Evolutionary conservation across 2,113 vertebrate genomes (phyloP).

Genomic region (Alces alces): DNA sequence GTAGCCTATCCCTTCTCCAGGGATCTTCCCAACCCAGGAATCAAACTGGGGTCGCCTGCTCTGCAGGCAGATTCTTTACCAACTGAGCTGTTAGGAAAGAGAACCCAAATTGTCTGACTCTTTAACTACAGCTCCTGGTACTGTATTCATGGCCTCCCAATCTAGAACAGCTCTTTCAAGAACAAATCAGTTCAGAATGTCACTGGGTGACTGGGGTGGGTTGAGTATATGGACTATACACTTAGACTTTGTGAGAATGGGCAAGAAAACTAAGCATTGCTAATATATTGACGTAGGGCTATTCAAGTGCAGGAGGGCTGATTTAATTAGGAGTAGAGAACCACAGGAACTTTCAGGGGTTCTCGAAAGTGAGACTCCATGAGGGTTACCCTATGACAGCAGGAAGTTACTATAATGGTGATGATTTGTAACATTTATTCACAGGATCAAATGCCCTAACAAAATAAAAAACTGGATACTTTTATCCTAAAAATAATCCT

Average conservation of each 20-base stretch:
- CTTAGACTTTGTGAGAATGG: not conserved
- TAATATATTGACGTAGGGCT: too few species aligned
- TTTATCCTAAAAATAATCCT: not conserved
- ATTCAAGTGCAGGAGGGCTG: too few species aligned
- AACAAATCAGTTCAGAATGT: not conserved
- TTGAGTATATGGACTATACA: not conserved
- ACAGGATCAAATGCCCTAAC: not conserved
- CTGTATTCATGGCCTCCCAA: not conserved
- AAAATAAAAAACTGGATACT: not conserved
- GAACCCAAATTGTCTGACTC: not conserved
- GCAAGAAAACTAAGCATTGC: not conserved
- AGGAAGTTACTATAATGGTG: not conserved
- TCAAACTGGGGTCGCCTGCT: not conserved
- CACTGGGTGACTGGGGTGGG: rapidly evolving
- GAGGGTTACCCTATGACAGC: not conserved
- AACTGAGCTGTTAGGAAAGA: not conserved
- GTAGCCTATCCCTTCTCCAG: not conserved
- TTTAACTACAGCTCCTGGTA: not conserved
- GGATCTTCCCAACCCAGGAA: not conserved
- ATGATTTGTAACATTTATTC: not conserved
- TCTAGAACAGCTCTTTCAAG: not conserved
- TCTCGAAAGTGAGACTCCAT: not conserved
- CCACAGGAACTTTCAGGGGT: not conserved
- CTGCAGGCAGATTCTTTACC: not conserved
- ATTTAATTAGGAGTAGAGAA: not conserved